A percentile compares a stretch with the other conserved stretches of the same genome.
Conservation (phyloP, 2,113 vertebrate species). For the Carassius carassius region DNA sequence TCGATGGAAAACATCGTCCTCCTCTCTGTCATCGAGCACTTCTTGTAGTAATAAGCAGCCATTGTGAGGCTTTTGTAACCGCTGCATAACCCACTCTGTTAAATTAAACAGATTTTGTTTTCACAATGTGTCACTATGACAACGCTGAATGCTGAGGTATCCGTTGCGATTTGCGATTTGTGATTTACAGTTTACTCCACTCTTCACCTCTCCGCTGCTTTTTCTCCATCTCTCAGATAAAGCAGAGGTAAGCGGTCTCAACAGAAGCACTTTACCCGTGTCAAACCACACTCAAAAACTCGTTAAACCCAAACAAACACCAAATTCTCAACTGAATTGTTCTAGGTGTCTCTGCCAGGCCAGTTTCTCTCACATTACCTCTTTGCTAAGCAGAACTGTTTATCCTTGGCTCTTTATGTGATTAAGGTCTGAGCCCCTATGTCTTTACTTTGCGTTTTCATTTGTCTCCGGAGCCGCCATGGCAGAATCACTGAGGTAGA, state of each 20-base stretch:
- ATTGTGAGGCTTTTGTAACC: conserved; percentile 67
- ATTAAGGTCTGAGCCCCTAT: conserved; percentile 29
- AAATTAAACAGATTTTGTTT: conserved; percentile 60
- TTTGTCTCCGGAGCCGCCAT: conserved; percentile 5
- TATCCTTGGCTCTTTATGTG: conserved; percentile 39
- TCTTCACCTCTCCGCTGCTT: background rate
- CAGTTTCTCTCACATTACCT: conserved; percentile 27
- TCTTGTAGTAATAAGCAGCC: conserved; percentile 75
- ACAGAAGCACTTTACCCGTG: conserved; percentile 25
- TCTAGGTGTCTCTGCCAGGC: background rate
- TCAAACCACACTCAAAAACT: conserved; percentile 41
- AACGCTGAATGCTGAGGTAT: background rate
- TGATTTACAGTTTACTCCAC: background rate
- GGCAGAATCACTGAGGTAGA: conserved; percentile 1
- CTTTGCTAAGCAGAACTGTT: conserved; percentile 37
- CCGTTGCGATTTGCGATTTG: background rate
- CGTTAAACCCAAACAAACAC: conserved; percentile 57
- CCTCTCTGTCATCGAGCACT: conserved; percentile 66
- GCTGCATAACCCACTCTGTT: conserved; percentile 47
- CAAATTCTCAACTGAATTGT: conserved; percentile 29
- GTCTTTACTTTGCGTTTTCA: conserved; percentile 40
- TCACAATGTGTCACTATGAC: conserved; percentile 31
- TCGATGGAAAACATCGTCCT: conserved; percentile 69
- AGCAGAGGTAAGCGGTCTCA: conserved; percentile 46
- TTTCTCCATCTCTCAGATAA: conserved; percentile 41